These are phyloP conservation scores for Palythoa heliodiscus DNA, from an alignment of 92 coral and sea anemone genomes.

Conservation along the genomic window DNA sequence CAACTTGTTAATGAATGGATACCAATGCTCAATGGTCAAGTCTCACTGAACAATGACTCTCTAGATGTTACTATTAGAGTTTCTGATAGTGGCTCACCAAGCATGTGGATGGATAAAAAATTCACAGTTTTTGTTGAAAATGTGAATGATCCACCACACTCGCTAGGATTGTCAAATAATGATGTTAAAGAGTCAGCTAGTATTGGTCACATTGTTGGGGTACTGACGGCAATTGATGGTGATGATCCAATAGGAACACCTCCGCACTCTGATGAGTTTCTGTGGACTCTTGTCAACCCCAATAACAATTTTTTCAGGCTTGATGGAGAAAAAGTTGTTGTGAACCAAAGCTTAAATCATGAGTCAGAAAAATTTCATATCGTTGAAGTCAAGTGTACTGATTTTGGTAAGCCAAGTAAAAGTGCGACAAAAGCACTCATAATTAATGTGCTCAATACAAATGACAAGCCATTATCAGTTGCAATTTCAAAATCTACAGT, in stretches of 20 bases:
- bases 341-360: slow-evolving; percentile 63
- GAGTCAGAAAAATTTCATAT: slow-evolving; percentile 68
- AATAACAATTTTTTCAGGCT: slow-evolving; percentile 66
- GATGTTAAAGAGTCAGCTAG: slow-evolving; percentile 73
- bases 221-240: slow-evolving; percentile 77
- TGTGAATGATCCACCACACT: slow-evolving; percentile 91
- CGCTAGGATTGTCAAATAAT: slow-evolving; percentile 64
- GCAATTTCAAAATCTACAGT: slow-evolving; percentile 58
- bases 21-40: slow-evolving; percentile 72
- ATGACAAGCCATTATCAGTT: slow-evolving; percentile 79
- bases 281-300: slow-evolving; percentile 63
- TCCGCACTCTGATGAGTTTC: slow-evolving; percentile 65
- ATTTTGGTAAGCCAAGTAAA: slow-evolving; percentile 71
- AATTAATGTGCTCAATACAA: slow-evolving; percentile 56
- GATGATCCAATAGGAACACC: slow-evolving; percentile 69
- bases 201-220: slow-evolving; percentile 67
- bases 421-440: slow-evolving; percentile 48
- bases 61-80: slow-evolving; percentile 62
- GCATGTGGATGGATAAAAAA: slow-evolving; percentile 68
- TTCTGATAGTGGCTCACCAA: slow-evolving; percentile 78
- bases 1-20: slow-evolving; percentile 72
- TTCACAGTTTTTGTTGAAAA: slow-evolving; percentile 62
- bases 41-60: slow-evolving; percentile 51
- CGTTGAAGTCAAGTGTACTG: slow-evolving; percentile 75
- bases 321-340: slow-evolving; percentile 57